These are phyloP conservation scores for Alca torda DNA, from an alignment of 2,797 vertebrate genomes.

Conservation along the genomic window DNA sequence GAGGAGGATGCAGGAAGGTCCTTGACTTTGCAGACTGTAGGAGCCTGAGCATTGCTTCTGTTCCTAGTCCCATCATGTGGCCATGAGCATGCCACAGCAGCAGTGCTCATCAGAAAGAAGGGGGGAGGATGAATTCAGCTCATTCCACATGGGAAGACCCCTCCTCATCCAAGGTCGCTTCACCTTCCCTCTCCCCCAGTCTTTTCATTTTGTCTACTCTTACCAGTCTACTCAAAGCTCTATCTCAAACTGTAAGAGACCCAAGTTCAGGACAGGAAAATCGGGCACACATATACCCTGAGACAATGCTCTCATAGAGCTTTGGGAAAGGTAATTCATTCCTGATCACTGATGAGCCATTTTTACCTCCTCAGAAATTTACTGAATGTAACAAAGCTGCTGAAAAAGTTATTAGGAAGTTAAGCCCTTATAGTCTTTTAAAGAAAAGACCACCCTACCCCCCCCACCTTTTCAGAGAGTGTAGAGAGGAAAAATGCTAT, in stretches of 20 bases:
- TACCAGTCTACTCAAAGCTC: not conserved
- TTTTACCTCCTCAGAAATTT: not conserved
- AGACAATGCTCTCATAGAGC: rapidly evolving
- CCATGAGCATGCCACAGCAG: not conserved
- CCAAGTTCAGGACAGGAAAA: not conserved
- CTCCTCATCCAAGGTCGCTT: not conserved
- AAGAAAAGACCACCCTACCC: not conserved
- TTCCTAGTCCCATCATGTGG: not conserved
- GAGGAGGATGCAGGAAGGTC: not conserved
- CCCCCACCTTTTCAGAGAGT: not conserved
- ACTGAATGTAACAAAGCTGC: not conserved
- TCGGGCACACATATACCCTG: rapidly evolving
- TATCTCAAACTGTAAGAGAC: not conserved
- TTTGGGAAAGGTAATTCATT: not conserved
- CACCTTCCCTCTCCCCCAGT: not conserved
- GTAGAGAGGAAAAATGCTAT: not conserved
- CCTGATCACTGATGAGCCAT: not conserved
- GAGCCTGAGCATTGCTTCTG: not conserved
- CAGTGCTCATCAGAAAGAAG: not conserved
- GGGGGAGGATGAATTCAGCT: not conserved
- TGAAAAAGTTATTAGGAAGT: not conserved
- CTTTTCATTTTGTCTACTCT: not conserved
- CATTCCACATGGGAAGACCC: not conserved
- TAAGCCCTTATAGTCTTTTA: not conserved
- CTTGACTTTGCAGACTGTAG: not conserved